Percentiles rank a stretch among this genome's conserved stretches.
Conservation (phyloP, 2,888 invertebrate species). For the Diarsia mendica region DNA sequence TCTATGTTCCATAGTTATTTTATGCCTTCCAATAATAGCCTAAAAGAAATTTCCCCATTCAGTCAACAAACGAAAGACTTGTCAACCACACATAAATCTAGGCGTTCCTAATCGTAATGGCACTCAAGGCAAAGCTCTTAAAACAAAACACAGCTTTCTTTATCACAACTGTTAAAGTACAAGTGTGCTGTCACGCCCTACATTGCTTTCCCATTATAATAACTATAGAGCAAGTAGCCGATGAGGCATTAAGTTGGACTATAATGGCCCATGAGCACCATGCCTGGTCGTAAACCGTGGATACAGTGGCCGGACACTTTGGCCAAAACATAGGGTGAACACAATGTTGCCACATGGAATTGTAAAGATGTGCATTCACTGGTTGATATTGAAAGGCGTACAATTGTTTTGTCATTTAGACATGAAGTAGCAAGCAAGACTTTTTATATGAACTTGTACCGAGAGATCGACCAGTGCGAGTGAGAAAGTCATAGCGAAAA, state of each 20-base stretch:
- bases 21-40: neutral
- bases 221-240: conserved; percentile 51
- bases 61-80: conserved; percentile 28
- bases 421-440: neutral
- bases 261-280: conserved; percentile 48
- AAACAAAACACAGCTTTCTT: conserved; percentile 55
- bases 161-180: conserved; percentile 45
- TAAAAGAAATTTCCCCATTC: conserved; percentile 14
- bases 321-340: conserved; percentile 39
- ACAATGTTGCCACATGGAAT: conserved; percentile 32
- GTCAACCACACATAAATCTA: conserved; percentile 23
- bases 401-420: neutral
- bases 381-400: neutral
- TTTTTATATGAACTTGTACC: no score
- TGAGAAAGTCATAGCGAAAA: neutral
- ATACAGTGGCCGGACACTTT: conserved; percentile 37
- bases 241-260: conserved; percentile 53
- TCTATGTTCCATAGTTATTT: conserved; percentile 1
- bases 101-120: conserved; percentile 35
- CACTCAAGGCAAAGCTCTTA: conserved; percentile 43
- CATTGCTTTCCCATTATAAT: conserved; percentile 57
- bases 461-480: neutral
- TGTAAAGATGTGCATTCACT: conserved; percentile 29
- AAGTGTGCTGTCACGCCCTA: conserved; percentile 49
- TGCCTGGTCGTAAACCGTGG: conserved; percentile 36